Percentiles rank a stretch among this genome's conserved stretches.
phyloP scores from a whole-genome alignment of 2,797 vertebrate species.

The Halcyon badia region DNA sequence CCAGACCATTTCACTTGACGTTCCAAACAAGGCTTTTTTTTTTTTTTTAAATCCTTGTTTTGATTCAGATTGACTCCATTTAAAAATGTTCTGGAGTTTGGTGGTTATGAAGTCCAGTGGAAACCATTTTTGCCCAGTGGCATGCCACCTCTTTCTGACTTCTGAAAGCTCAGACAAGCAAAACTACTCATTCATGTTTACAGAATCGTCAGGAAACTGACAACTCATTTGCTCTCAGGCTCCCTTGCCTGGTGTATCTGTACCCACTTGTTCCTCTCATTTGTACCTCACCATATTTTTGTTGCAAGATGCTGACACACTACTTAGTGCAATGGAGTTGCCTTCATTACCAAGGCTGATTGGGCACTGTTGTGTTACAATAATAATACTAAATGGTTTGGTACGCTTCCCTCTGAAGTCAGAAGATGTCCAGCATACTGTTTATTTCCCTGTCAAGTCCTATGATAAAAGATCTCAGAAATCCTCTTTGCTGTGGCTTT shows the following conservation, averaged over 20 bases:
- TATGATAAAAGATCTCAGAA: neutral
- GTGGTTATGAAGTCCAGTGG: neutral
- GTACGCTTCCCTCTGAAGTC: neutral
- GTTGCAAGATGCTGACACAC: neutral
- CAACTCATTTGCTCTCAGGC: neutral
- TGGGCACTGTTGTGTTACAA: neutral
- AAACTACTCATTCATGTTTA: slow-evolving; percentile 5
- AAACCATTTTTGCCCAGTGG: slow-evolving; percentile 17
- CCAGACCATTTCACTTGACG: neutral
- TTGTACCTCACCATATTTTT: neutral
- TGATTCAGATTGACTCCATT: slow-evolving; percentile 31
- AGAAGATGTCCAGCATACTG: neutral
- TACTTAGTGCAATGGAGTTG: neutral
- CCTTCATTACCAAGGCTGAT: neutral
- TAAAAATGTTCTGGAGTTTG: slow-evolving; percentile 29
- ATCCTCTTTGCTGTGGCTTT: neutral
- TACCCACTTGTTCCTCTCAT: neutral
- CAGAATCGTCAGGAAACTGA: neutral
- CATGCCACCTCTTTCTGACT: slow-evolving; percentile 28
- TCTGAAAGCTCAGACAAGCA: neutral
- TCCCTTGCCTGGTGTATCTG: neutral
- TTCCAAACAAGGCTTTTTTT: neutral
- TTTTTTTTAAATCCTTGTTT: neutral
- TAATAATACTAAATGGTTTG: neutral
- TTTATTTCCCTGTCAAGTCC: neutral